phyloP scores from a whole-genome alignment of 2,888 invertebrate genomes.

The Actias luna region DNA sequence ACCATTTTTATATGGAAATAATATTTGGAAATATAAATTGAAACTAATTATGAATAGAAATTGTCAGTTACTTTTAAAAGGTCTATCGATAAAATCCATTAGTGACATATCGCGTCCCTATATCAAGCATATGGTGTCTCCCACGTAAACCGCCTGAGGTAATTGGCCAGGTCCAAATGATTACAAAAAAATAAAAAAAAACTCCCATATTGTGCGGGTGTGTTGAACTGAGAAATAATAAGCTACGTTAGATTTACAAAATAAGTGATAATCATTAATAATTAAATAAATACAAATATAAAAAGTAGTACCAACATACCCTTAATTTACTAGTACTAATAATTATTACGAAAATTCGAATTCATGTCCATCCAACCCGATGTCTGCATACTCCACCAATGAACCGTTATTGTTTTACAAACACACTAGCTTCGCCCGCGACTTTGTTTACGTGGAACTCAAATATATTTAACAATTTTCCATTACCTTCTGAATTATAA shows the following conservation, averaged over 20 bases:
- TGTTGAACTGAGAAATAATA: slow-evolving; percentile 29
- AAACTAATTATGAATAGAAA: neutral
- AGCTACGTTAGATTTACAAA: slow-evolving; percentile 13
- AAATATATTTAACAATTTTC: too few relatives aligned
- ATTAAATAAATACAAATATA: too few relatives aligned
- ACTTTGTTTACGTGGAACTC: too few relatives aligned
- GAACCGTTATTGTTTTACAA: too few relatives aligned
- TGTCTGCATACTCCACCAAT: too few relatives aligned
- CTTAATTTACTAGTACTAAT: too few relatives aligned
- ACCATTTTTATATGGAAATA: neutral
- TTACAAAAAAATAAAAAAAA: slow-evolving; percentile 39
- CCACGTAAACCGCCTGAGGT: slow-evolving; percentile 49
- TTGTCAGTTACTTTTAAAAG: neutral
- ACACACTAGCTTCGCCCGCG: too few relatives aligned
- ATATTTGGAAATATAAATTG: neutral
- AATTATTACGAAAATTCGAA: too few relatives aligned
- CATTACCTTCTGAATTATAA: too few relatives aligned
- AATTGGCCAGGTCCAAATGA: slow-evolving; percentile 58
- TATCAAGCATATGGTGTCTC: slow-evolving; percentile 58
- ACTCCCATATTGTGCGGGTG: slow-evolving; percentile 41
- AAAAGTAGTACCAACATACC: too few relatives aligned
- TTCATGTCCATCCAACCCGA: too few relatives aligned
- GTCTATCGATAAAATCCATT: slow-evolving; percentile 26
- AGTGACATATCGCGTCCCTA: slow-evolving; percentile 41
- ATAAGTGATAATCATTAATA: too few relatives aligned